Evolutionary conservation across 2,888 invertebrate genomes (phyloP), one percentile per base, ranked within the genome.

Genomic region (Drosophila austrosaltans): DNA sequence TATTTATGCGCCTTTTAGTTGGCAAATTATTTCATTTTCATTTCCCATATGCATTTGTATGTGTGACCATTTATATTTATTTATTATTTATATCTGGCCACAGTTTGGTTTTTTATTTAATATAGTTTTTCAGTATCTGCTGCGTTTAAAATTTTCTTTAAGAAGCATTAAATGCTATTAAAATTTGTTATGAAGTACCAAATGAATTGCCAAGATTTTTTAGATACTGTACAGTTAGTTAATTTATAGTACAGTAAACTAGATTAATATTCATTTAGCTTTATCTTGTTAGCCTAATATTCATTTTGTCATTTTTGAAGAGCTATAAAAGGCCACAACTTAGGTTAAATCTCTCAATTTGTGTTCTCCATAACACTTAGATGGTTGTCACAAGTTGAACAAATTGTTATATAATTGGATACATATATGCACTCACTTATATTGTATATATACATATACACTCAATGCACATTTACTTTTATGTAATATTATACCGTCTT

Each of bases 1-100:
- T 88, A 74, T 88, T 83, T 83, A 81, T 88, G 77, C 69, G 81
- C 67, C 81, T 75, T 78, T 84, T 83, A 81, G 83, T 81, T 86
- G 77, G 60, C 87, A 81, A 87, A 74, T 84, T 88, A 78, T 86
- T 86, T 86, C 71, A 76, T 76, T 88, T 87, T 76, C 72, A 81
- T 87, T 75, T 67, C 62, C 75, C 57, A 39, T 57, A 36, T 54
- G 28, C 30, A 28, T 30, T 16, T 54, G 5, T 53, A 3, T 30
- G 28, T 54, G n/a, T 39, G 57, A 75, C 60, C 69, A 75, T 74
- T 74, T 75, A 73, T 73, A 75, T 75, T 72, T 72, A 72, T 72
- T 72, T 72, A 70, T 70, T 77, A 77, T 72, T 69, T 78, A 72
- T 72, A 67, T 67, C 62, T 74, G 61, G 69, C 44, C 63, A 60